phyloP scores from a whole-genome alignment of 2,113 vertebrate species.

The Pycnonotus jocosus region DNA sequence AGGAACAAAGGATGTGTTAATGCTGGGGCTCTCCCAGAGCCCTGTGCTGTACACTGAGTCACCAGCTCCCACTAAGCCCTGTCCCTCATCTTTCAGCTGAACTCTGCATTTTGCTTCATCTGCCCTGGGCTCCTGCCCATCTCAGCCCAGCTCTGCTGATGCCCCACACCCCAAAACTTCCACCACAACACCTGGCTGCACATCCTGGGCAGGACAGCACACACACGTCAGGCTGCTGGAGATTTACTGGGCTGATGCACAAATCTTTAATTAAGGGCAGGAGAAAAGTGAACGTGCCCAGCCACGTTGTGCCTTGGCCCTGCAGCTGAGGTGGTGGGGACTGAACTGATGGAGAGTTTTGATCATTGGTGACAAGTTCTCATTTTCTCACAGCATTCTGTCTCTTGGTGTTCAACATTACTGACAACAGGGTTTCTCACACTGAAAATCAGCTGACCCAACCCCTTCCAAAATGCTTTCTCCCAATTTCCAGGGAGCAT shows the following conservation, averaged over 20 bases:
- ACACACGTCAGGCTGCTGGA: rapidly evolving
- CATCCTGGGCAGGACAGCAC: background rate
- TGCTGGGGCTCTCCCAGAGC: background rate
- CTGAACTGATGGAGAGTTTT: background rate
- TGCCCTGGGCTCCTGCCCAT: background rate
- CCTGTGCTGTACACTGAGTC: background rate
- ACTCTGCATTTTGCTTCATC: background rate
- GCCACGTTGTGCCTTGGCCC: background rate
- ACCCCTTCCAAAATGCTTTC: background rate
- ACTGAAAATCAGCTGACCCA: background rate
- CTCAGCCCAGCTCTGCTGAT: background rate
- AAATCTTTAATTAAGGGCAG: background rate
- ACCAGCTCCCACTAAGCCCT: background rate
- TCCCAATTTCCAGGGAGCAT: background rate
- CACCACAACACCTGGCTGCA: background rate
- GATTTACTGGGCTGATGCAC: background rate
- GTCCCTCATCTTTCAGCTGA: background rate
- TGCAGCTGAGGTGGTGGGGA: background rate
- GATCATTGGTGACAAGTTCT: background rate
- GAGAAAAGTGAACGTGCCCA: background rate
- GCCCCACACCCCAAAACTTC: background rate
- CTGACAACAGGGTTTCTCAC: background rate
- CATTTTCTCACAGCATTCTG: background rate
- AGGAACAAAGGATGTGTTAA: background rate
- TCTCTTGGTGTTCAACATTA: background rate